Base-by-base conservation (phyloP, 2,888 invertebrate genomes). In the Cerastis leucographa region DNA sequence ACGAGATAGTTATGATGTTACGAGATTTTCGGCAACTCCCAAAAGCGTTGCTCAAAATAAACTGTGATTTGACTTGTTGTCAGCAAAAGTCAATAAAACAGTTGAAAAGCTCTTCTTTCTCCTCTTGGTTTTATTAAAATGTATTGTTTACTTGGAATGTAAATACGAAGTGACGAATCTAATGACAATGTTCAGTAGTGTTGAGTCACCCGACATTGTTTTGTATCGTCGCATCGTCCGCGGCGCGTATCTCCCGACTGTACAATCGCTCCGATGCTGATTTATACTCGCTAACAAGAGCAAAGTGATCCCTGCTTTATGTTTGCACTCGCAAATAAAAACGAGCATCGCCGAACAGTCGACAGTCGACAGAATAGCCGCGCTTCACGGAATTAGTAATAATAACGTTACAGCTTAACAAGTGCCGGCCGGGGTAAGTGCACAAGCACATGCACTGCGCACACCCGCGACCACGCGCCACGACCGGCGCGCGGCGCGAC, bases 241-340 rank as follows among this genome's bases (percentile, higher is more conserved):
- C 56, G 56, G 70, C 62, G 72, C 73, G 67, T 42, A 12, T 12
- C 74, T 51, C 68, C 66, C 74, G 56, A 80, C 49, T 77, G 76
- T 76, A 84, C 82, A 81, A 71, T 82, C 65, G 74, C 72, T 65
- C 70, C 82, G 77, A 75, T 70, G 84, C 85, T 90, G 90, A 92
- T 90, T 90, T 91, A 91, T 88, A 67, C 69, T 81, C 72, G 64
- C 69, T 82, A 85, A 87, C 72, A 83, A 84, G 84, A 88, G 79
- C 77, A 83, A 86, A 85, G 71, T 79, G 85, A 87, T 79, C 83
- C 83, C 78, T 82, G 88, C 85, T 87, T 87, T 88, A 85, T 89
- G 84, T 87, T 75, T 83, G 72, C 85, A 85, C 86, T 88, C 85
- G 80, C 82, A 81, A 85, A 87, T 88, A 83, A 84, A 85, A 78